Percentiles rank a stretch among this genome's conserved stretches.
phyloP scores from a whole-genome alignment of 2,888 invertebrate species.

The Linnaemya vulpina region DNA sequence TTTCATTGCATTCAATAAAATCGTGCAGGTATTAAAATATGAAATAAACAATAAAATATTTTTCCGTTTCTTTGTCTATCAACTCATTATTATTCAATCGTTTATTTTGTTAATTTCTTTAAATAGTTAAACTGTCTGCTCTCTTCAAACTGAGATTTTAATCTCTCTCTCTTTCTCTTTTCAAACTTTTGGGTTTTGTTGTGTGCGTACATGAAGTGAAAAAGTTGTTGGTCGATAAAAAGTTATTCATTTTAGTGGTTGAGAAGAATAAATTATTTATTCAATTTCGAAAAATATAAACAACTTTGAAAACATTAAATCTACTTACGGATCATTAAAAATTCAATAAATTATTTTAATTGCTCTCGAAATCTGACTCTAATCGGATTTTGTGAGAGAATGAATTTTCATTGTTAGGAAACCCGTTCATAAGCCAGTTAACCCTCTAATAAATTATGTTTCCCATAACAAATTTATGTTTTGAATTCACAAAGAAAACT shows the following conservation, averaged over 20 bases:
- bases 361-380: no score
- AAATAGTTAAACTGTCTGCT: neutral
- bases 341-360: no score
- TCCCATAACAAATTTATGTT: no score
- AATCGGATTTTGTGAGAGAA: no score
- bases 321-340: no score
- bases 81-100: conserved; percentile 61
- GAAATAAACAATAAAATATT: neutral
- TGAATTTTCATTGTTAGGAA: no score
- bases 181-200: neutral
- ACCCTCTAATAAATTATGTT: no score
- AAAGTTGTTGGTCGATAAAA: neutral
- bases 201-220: neutral
- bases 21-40: neutral
- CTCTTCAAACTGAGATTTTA: conserved; percentile 10
- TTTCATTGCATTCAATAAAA: neutral
- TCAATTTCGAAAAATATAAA: no score
- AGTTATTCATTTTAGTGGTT: neutral
- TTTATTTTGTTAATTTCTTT: conserved; percentile 49
- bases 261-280: neutral
- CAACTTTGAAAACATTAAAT: no score
- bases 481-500: no score
- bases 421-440: no score
- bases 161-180: conserved; percentile 20
- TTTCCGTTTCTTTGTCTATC: conserved; percentile 8